Base-by-base conservation (phyloP, 2,888 invertebrate species). In the Nephrotoma appendiculata region DNA sequence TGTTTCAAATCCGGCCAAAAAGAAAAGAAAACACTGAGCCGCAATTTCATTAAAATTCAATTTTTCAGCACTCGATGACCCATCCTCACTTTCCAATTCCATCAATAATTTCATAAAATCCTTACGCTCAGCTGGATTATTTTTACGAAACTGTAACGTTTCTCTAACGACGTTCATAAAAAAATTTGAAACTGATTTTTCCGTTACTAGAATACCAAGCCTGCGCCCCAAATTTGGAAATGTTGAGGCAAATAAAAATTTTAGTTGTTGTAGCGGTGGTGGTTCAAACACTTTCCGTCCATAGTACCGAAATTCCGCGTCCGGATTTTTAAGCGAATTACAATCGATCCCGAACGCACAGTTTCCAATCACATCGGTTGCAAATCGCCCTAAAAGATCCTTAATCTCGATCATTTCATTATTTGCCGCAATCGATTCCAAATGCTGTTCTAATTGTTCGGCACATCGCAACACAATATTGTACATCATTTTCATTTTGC, bases 31-130 rank as follows among this genome's bases (percentile, higher is more conserved):
- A 0, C 90, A 89, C 86, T 92, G 91, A 0, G 92, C 91, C 0
- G 91, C 89, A 57, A 90, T 89, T 87, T 89, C 88, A 15, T 91
- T 91, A 12, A 90, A 90, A 84, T n/a, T 84, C 41, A 84, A 15
- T 42, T 84, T 84, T 7, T 43, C 42, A 84, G 2, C n/a, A 31
- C 4, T 31, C 91, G 71, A 71, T n/a, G n/a, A 2, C 0, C 43
- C 84, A 84, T 84, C 42, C n/a, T 15, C 84, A 44, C 43, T 44
- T 31, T 85, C 85, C 31, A 94, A 88, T 84, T 94, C 91, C 43
- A 93, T 91, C 85, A 94, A 89, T 2, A 94, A 89, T 88, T 94
- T 93, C 86, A 95, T 89, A 87, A 93, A 93, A 88, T 94, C 92
- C 48, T 92, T 92, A 9, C 93, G 88, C 88, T 90, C 88, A 41